Evolutionary conservation across 2,113 vertebrate genomes (phyloP), one percentile per base, ranked within the genome.

Genomic region (Vimba vimba): DNA sequence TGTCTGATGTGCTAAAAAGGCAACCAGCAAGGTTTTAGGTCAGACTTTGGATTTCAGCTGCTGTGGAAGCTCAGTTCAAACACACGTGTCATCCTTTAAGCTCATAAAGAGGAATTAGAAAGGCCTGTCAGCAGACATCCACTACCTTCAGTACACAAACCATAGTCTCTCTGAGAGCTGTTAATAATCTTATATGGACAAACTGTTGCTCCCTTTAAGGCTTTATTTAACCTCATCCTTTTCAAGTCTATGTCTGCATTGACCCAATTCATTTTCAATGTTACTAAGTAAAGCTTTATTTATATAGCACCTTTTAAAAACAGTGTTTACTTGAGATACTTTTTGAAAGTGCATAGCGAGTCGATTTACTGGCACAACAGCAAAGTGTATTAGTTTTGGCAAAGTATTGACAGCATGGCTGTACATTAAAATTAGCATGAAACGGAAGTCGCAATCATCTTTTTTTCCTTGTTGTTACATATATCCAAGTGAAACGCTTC

Each of bases 121-220:
- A 60, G 85, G 76, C 68, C 84, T 0, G 80, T 75, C 84, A 68
- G 69, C 68, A 91, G 69, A 75, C 82, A 30, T 75, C 78, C 89
- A 87, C 86, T 88, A 90, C 57, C 21, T 68, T 12, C 50, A 21
- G 15, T 15, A 33, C 43, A 68, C n/a, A 43, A 13, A 77, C 89
- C 79, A 82, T 11, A 87, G 79, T 86, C 85, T 83, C 4, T 66
- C 82, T 60, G 33, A 21, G 27, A 59, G 83, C 90, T 59, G 92
- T 92, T 94, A 93, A 90, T 92, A 92, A 83, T 50, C 86, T 23
- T 52, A 76, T 91, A 93, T 91, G 90, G 90, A 79, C 91, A 91
- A 87, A 36, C 66, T 57, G 45, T 85, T 73, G 79, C 23, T 43
- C 19, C 21, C 19, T 39, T 69, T 39, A 39, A 69, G 33, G 68